phyloP scores from a whole-genome alignment of 2,113 vertebrate species.

The Parotia lawesii region DNA sequence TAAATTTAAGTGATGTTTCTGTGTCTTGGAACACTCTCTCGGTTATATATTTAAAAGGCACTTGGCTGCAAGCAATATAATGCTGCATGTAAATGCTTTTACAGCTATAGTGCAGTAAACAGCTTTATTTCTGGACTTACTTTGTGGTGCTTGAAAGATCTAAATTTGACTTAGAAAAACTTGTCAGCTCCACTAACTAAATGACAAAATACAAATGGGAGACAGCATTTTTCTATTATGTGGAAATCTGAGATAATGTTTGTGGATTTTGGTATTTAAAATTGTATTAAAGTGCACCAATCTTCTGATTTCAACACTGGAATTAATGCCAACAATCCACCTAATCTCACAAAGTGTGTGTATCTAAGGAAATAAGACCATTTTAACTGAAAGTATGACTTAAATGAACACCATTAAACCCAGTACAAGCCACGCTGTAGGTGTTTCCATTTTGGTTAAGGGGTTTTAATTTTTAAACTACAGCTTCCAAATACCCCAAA shows the following conservation, averaged over 20 bases:
- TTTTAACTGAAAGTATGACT: neutral
- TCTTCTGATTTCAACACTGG: neutral
- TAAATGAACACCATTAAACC: neutral
- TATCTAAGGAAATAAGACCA: neutral
- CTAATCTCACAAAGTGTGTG: neutral
- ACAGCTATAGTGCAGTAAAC: neutral
- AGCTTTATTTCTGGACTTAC: neutral
- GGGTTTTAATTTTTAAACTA: neutral
- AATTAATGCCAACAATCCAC: neutral
- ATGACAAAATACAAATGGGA: neutral
- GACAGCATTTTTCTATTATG: neutral
- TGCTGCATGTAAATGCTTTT: neutral
- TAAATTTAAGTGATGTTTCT: neutral
- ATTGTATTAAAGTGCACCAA: neutral
- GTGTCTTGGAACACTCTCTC: neutral
- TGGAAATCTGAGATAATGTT: neutral
- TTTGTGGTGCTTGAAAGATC: neutral
- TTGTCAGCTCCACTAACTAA: neutral
- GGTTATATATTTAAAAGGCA: neutral
- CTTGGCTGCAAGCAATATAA: neutral
- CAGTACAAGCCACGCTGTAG: neutral
- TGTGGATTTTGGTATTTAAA: neutral
- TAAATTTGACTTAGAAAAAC: neutral
- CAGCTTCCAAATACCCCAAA: neutral
- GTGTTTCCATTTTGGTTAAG: neutral